Evolutionary conservation across 1,140 invertebrate species (phyloP).

Genomic region (Neotoxoptera formosana): DNA sequence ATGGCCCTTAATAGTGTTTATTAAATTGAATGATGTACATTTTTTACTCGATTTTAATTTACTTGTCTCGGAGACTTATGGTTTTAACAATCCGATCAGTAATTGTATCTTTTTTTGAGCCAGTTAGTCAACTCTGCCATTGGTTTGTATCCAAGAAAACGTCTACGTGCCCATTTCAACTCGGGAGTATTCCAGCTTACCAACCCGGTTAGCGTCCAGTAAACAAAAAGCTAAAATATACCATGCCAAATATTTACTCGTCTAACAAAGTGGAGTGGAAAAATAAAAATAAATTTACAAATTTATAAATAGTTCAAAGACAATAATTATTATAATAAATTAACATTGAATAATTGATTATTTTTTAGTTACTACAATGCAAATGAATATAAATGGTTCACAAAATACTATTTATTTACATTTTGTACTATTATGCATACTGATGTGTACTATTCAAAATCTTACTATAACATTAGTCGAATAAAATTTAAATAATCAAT

Average conservation of each 20-base stretch:
- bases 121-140: constrained; percentile 41
- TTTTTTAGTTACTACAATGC: neutral
- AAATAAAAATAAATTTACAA: constrained; percentile 1
- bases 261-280: neutral
- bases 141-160: constrained; percentile 56
- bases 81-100: constrained; percentile 26
- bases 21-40: neutral
- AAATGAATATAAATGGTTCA: neutral
- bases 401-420: neutral
- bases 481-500: neutral
- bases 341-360: neutral
- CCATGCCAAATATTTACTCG: constrained; percentile 41
- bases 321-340: neutral
- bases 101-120: constrained; percentile 53
- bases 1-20: neutral
- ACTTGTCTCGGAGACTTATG: constrained; percentile 10
- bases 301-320: neutral
- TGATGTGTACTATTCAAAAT: neutral
- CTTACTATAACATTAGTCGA: neutral
- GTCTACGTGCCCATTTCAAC: constrained; percentile 39
- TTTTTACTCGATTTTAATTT: constrained; percentile 15
- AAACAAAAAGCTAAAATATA: constrained; percentile 6
- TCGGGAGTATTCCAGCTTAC: neutral
- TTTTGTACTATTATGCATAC: neutral
- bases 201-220: constrained; percentile 33